Base-by-base conservation (phyloP, 2,888 invertebrate species). In the Xanthia togata region DNA sequence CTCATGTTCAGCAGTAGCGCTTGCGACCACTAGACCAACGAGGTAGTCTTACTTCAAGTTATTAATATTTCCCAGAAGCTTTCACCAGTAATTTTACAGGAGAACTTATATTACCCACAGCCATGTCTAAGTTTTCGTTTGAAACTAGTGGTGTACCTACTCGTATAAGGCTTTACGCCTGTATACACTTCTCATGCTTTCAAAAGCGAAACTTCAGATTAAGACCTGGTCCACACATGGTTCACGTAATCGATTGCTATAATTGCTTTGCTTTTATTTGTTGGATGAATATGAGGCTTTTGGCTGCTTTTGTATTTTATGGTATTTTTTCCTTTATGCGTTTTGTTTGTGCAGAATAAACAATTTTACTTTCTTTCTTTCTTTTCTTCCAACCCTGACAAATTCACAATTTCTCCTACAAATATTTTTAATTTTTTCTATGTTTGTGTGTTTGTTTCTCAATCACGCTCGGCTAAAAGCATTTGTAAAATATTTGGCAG, bases 151-250 rank as follows among this genome's bases (percentile, higher is more conserved):
- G 23, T 59, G 9, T 47, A 73, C n/a, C 35, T 20, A 41, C n/a
- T 26, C 8, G 5, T 26, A 14, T 44, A 64, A 20, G 59, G n/a
- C 55, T 77, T 77, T 41, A 67, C n/a, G 38, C 35, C 11, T 57
- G n/a, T 72, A 38, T 35, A 50, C 26, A 63, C 53, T 26, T 44
- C 38, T 35, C n/a, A 6, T 31, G 60, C 50, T 9, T 68, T 70
- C 62, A 70, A 71, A 82, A 59, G 70, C 55, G 0, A 68, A 85
- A 82, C 68, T 82, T 82, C 5, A 64, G 53, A 74, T 74, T 60
- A 81, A 76, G 31, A 62, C 47, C 11, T 55, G 44, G 14, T 38
- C 20, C 8, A 47, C 47, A 69, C 60, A 59, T 62, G 60, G 9
- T 53, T 57, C 17, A 64, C 50, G 60, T 71, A 60, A 38, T 41